These are phyloP conservation scores for Struthidea cinerea DNA, from an alignment of 2,113 vertebrate genomes.

Conservation along the genomic window DNA sequence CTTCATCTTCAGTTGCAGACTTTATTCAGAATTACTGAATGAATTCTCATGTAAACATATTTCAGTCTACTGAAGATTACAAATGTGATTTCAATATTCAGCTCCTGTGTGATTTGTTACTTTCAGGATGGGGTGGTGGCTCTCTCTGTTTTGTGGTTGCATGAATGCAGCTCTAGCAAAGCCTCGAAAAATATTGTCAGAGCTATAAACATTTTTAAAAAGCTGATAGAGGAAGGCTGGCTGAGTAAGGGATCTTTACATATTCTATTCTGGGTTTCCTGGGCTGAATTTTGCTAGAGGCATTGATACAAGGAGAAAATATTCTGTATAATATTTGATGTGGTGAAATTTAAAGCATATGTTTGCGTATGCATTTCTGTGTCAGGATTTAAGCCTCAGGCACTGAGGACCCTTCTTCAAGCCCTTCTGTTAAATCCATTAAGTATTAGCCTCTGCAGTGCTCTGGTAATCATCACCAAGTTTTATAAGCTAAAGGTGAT, in stretches of 20 bases:
- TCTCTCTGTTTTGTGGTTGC: neutral
- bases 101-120: neutral
- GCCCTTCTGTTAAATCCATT: neutral
- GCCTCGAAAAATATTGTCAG: neutral
- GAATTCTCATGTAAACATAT: neutral
- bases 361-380: neutral
- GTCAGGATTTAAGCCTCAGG: neutral
- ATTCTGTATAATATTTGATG: neutral
- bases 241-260: neutral
- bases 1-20: neutral
- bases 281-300: neutral
- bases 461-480: neutral
- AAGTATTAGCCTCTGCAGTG: neutral
- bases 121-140: neutral
- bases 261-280: neutral
- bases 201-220: neutral
- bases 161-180: neutral
- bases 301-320: slow-evolving; percentile 3
- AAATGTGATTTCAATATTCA: neutral
- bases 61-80: neutral
- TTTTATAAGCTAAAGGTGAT: neutral
- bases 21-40: neutral
- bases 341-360: neutral
- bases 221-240: neutral
- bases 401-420: neutral